These are phyloP conservation scores for Channa striata DNA, from an alignment of 2,797 vertebrate genomes.

Conservation along the genomic window DNA sequence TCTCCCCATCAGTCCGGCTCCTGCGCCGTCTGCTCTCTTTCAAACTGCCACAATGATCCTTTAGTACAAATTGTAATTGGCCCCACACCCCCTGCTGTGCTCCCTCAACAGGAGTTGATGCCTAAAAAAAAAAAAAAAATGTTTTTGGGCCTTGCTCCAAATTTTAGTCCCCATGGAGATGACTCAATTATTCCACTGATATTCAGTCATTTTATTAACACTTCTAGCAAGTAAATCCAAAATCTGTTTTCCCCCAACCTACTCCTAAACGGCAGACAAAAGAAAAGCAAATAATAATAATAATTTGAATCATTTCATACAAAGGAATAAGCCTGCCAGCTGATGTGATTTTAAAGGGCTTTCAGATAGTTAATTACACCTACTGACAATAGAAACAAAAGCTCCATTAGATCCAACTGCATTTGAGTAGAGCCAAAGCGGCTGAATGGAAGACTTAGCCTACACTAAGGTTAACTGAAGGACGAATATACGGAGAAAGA, in stretches of 20 bases:
- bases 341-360: slow-evolving; percentile 65
- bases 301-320: slow-evolving; percentile 54
- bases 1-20: slow-evolving; percentile 23
- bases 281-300: slow-evolving; percentile 13
- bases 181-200: slow-evolving; percentile 29
- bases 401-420: slow-evolving; percentile 53
- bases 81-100: slow-evolving; percentile 51
- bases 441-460: slow-evolving; percentile 67
- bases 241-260: slow-evolving; percentile 10
- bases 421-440: slow-evolving; percentile 57
- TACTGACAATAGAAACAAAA: slow-evolving; percentile 65
- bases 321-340: slow-evolving; percentile 40
- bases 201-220: slow-evolving; percentile 43
- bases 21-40: slow-evolving; percentile 46
- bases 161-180: slow-evolving; percentile 65
- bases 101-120: slow-evolving; percentile 38
- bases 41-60: slow-evolving; percentile 58
- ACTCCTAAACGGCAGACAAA: slow-evolving; percentile 43
- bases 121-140: slow-evolving; percentile 49
- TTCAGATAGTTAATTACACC: slow-evolving; percentile 74
- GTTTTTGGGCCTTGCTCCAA: slow-evolving; percentile 53
- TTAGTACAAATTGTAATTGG: slow-evolving; percentile 60
- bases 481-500: slow-evolving; percentile 67
- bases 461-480: slow-evolving; percentile 66
- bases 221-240: slow-evolving; percentile 25